Base-by-base conservation (phyloP, 2,113 vertebrate genomes). In the Archilochus colubris region DNA sequence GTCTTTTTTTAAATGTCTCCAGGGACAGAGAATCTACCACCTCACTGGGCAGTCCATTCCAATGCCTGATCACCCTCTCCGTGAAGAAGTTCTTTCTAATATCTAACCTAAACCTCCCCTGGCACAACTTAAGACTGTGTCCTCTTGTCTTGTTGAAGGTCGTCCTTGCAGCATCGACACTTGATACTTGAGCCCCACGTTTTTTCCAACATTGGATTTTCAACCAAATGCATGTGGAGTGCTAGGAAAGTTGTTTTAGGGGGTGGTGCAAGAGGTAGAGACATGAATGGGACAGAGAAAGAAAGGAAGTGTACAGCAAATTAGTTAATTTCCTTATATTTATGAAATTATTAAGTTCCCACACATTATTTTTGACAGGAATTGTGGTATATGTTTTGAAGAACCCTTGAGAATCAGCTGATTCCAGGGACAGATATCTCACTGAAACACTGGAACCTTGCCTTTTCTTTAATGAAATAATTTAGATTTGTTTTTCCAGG, bases 281-380 rank as follows among this genome's bases (percentile, higher is more conserved):
- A 17, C 53, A 40, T 14, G 87, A 94, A 86, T 75, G 73, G 19
- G 5, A 16, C 2, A 0, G 9, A 86, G 75, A 89, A 95, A 87
- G 74, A 91, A 82, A 92, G 87, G 76, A 92, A 93, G 21, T 50
- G 31, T 80, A 57, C 8, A 86, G 59, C 48, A 44, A 91, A 95
- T 77, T 57, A 57, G n/a, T 75, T 78, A 0, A 72, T 93, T 95
- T 96, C 85, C 91, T 93, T 93, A 91, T 58, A 86, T 94, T 97
- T 94, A 54, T 67, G 22, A 70, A 95, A 83, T 22, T 15, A 62
- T 21, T 50, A 70, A 59, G 82, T 95, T 96, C 89, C 75, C 94
- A 91, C 82, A 80, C 85, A 33, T 66, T 80, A 30, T 44, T 80
- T 95, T 91, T 93, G 28, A 30, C 76, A 18, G 74, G 46, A 95